Evolutionary conservation across 2,888 invertebrate genomes (phyloP).

Genomic region (Melinaea menophilus): DNA sequence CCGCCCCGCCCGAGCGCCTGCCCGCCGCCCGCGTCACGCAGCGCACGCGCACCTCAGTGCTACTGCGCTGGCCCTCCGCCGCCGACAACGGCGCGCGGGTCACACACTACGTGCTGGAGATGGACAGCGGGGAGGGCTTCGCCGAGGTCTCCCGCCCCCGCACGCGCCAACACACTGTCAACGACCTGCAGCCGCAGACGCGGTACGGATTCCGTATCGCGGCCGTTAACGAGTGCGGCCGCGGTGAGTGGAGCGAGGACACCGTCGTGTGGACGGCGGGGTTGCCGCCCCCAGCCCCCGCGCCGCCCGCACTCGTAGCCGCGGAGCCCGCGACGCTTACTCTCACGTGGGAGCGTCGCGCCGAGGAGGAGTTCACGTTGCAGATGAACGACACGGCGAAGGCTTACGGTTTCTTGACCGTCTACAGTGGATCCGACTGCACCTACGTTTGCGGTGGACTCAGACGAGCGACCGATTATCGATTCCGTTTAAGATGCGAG

Average conservation of each 20-base stretch:
- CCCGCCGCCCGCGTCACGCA: conserved; percentile 84
- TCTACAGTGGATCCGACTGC: conserved; percentile 87
- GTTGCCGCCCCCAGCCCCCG: conserved; percentile 87
- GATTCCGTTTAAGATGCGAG: conserved; percentile 87
- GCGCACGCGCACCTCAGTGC: conserved; percentile 83
- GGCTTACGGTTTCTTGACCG: conserved; percentile 87
- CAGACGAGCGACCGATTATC: conserved; percentile 86
- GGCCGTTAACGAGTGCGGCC: conserved; percentile 89
- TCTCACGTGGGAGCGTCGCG: conserved; percentile 86
- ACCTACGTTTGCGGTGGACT: conserved; percentile 82
- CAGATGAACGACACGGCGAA: conserved; percentile 86
- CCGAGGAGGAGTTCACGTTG: conserved; percentile 88
- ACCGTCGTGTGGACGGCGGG: conserved; percentile 86
- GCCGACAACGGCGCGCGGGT: conserved; percentile 89
- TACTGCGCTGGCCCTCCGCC: conserved; percentile 84
- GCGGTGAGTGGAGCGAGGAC: conserved; percentile 84
- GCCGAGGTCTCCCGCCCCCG: conserved; percentile 85
- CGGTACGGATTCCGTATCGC: conserved; percentile 89
- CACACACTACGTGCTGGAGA: conserved; percentile 86
- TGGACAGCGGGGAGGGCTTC: conserved; percentile 85
- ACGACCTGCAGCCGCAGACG: conserved; percentile 87
- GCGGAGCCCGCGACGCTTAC: conserved; percentile 81
- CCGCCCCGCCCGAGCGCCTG: conserved; percentile 88
- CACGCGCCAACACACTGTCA: conserved; percentile 85
- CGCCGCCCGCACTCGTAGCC: conserved; percentile 83